phyloP scores from a whole-genome alignment of 1,140 invertebrate genomes.

The Amphibalanus amphitrite region DNA sequence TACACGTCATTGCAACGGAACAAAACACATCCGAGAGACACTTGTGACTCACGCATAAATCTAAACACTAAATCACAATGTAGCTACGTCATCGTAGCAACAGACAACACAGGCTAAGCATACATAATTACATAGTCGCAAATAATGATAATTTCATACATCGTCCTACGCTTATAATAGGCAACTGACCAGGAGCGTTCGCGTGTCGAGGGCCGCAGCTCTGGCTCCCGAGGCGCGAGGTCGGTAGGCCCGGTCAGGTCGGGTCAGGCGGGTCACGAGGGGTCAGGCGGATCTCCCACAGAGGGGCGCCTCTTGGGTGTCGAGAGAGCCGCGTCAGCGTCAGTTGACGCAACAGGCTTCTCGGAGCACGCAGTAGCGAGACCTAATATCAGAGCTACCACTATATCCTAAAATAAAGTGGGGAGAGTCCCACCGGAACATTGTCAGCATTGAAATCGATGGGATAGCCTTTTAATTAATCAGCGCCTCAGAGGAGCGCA shows the following conservation, averaged over 20 bases:
- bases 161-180: not conserved
- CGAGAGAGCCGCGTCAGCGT: not conserved
- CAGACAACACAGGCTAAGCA: not conserved
- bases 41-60: not conserved
- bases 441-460: not conserved
- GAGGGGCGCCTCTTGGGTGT: too few relatives aligned
- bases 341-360: not conserved
- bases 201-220: not conserved
- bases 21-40: not conserved
- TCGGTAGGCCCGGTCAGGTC: not conserved
- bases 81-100: not conserved
- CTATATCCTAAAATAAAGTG: not conserved
- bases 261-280: too few relatives aligned
- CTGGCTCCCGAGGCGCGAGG: not conserved
- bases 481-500: too few relatives aligned
- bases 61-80: not conserved
- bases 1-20: conserved; percentile 20
- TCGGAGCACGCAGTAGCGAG: not conserved
- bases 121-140: too few relatives aligned
- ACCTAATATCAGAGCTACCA: not conserved
- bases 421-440: not conserved
- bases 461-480: too few relatives aligned
- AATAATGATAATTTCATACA: not conserved
- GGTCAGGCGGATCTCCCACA: not conserved
- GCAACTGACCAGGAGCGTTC: not conserved